Evolutionary conservation across 2,113 vertebrate genomes (phyloP).

Genomic region (Zootoca vivipara): DNA sequence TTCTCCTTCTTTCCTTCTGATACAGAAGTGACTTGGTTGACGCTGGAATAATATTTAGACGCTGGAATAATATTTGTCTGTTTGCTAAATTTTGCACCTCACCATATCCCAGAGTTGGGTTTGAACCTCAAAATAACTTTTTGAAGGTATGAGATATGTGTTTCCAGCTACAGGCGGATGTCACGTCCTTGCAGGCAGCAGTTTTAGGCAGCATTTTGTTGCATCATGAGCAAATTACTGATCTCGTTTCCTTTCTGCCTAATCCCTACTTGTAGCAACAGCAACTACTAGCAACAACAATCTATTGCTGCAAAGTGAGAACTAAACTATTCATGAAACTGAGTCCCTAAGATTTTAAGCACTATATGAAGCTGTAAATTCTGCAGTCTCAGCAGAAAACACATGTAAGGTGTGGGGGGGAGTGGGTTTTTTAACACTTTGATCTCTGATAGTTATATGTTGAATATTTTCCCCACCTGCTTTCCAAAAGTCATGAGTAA

Average conservation of each 20-base stretch:
- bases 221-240: neutral
- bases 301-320: neutral
- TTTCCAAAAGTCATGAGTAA: neutral
- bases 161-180: neutral
- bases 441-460: neutral
- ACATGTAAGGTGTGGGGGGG: too few relatives aligned
- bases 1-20: too few relatives aligned
- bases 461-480: neutral
- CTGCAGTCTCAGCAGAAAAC: neutral
- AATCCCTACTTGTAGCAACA: neutral
- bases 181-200: neutral
- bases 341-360: neutral
- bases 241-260: neutral
- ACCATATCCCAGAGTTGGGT: neutral
- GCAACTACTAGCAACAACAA: neutral
- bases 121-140: neutral
- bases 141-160: neutral
- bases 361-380: neutral
- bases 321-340: neutral
- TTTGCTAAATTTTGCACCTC: neutral
- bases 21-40: neutral
- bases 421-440: neutral
- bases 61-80: neutral
- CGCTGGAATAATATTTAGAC: neutral
- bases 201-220: neutral